Evolutionary conservation across 2,113 vertebrate genomes (phyloP), one percentile per base, ranked within the genome.

Genomic region (Dolichallabes microphthalmus): DNA sequence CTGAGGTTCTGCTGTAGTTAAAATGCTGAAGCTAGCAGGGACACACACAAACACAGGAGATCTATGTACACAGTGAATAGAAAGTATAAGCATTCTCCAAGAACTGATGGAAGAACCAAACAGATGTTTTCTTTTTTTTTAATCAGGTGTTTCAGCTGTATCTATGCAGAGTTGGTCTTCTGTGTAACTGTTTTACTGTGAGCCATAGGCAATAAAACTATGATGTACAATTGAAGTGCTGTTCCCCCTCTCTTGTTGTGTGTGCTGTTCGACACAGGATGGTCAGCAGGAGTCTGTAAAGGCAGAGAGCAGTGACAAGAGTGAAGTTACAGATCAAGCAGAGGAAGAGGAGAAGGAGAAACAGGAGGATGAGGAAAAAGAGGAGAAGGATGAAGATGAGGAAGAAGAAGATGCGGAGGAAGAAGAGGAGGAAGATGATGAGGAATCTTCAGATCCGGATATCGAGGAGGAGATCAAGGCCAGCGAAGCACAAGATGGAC

Each of bases 391-490:
- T 35, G 32, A 88, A 2, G 85, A 85, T 0, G 88, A 89, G 0
- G 90, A 90, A 0, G 90, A 92, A 0, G 92, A 93, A 1, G 92
- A 90, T 0, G 92, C 93, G 0, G 92, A 93, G 0, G 90, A 95
- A 0, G 94, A 95, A 0, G 95, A 95, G 0, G 94, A 96, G 0
- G 93, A 95, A 0, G 95, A 96, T 0, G 95, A 96, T 0, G 95
- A 96, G 0, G 91, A 92, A n/a, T 94, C 89, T 2, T 96, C 95
- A 53, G 95, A 96, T 80, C 92, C 94, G 0, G 95, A 96, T 87
- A 95, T 96, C 0, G 96, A 96, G 77, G 93, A 96, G 2, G 96
- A 96, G 87, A 91, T 96, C 75, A 89, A 94, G 86, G 94, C 92
- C 87, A 95, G 95, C 68, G 88, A 85, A 27, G 91, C 89, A 87